Evolutionary conservation across 1,140 invertebrate genomes (phyloP), one percentile per base, ranked within the genome.

Genomic region (Anagrus nilaparvatae): DNA sequence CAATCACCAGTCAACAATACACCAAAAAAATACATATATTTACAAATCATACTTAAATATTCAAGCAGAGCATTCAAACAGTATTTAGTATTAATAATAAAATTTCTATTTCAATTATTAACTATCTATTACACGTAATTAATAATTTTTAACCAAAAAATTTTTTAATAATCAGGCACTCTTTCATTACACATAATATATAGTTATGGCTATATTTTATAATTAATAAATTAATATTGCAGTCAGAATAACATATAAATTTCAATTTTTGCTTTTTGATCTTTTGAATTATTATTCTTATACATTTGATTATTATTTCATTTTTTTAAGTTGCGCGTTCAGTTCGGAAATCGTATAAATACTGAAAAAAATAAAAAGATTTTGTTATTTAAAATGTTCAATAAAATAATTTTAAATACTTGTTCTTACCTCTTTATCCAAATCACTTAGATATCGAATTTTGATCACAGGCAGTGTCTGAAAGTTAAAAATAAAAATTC

Each of bases 301-400:
- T n/a, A n/a, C n/a, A n/a, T n/a, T n/a, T n/a, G n/a, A n/a, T n/a
- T n/a, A 5, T 42, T 23, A 43, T n/a, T n/a, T n/a, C n/a, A n/a
- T 41, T 46, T 41, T 12, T 56, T 66, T 60, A 69, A 51, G 65
- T 68, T 54, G 68, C 62, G 45, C 60, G 56, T 44, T 70, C 68
- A 7, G 63, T 60, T 40, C 67, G 63, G 45, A 69, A 70, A 31
- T 70, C 68, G 25, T 70, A 69, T 44, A 53, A 60, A 54, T 65
- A 70, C 65, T 70, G 56, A 33, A 59, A 63, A 31, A 35, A 23
- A 42, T 42, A 25, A 27, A 4, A 25, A 9, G 29, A 25, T 37
- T 5, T n/a, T n/a, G n/a, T n/a, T n/a, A n/a, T n/a, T n/a, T n/a
- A n/a, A n/a, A n/a, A n/a, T n/a, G n/a, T n/a, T 19, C 14, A 42